Percentiles rank a stretch among this genome's conserved stretches.
phyloP scores from a whole-genome alignment of 2,888 invertebrate species.

The Macrosoma leucophasiata region DNA sequence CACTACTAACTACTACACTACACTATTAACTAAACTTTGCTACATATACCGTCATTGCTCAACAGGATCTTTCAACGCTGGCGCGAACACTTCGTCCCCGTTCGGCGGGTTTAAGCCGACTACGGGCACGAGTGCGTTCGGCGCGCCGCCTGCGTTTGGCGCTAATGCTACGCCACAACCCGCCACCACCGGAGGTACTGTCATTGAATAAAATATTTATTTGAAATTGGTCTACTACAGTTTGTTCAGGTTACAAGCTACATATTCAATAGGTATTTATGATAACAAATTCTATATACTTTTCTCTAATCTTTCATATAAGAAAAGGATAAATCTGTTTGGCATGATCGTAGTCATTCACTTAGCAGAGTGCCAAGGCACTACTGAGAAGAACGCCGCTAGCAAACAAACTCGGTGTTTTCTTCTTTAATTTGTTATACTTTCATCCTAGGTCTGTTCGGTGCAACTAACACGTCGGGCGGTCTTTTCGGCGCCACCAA shows the following conservation, averaged over 20 bases:
- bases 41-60: too few relatives aligned
- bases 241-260: too few relatives aligned
- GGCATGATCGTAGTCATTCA: too few relatives aligned
- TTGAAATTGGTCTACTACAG: background rate
- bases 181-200: conserved; percentile 44
- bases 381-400: too few relatives aligned
- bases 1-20: too few relatives aligned
- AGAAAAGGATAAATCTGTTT: background rate
- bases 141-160: conserved; percentile 82
- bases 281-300: too few relatives aligned
- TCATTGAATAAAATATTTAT: background rate
- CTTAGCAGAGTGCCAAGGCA: too few relatives aligned
- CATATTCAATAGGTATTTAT: too few relatives aligned
- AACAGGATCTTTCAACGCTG: conserved; percentile 52
- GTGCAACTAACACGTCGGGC: conserved; percentile 61
- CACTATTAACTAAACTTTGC: too few relatives aligned
- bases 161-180: conserved; percentile 60
- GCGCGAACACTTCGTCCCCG: conserved; percentile 62
- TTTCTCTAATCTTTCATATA: background rate
- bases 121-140: conserved; percentile 79
- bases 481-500: conserved; percentile 50
- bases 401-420: background rate
- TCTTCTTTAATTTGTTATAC: background rate
- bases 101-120: conserved; percentile 70
- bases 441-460: conserved; percentile 74